phyloP scores from a whole-genome alignment of 37 sponge, comb jelly and placozoan species.

The Halichondria panicea region DNA sequence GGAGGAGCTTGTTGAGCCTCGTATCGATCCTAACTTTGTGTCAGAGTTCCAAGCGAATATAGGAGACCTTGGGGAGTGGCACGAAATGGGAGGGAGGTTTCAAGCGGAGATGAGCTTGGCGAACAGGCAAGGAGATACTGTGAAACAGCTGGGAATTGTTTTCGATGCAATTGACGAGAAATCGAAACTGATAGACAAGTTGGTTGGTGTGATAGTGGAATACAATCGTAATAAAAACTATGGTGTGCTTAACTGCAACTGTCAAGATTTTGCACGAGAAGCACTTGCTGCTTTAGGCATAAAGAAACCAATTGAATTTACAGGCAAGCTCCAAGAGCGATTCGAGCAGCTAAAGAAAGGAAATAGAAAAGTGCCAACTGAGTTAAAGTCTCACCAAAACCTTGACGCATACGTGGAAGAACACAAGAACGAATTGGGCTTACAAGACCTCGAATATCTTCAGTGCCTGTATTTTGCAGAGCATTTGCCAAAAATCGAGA shows the following conservation, averaged over 20 bases:
- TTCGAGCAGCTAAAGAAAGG: neutral
- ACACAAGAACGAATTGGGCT: neutral
- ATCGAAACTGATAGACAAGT: slow-evolving; percentile 7
- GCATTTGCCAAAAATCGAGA: too few relatives aligned
- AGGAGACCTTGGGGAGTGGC: too few relatives aligned
- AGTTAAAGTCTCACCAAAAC: slow-evolving; percentile 19
- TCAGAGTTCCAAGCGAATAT: neutral
- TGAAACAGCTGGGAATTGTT: neutral
- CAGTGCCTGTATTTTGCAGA: slow-evolving; percentile 23
- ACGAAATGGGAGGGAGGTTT: neutral
- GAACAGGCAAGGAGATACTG: neutral
- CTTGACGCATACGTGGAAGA: slow-evolving; percentile 4
- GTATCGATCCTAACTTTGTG: neutral
- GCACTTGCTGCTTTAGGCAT: slow-evolving; percentile 16
- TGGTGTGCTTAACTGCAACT: slow-evolving; percentile 15
- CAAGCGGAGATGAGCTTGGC: too few relatives aligned
- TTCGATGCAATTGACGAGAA: slow-evolving; percentile 2
- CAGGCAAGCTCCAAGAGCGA: neutral
- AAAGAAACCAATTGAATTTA: neutral
- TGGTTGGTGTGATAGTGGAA: neutral
- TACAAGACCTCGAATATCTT: slow-evolving; percentile 17
- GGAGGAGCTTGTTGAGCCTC: slow-evolving; percentile 1
- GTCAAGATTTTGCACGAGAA: slow-evolving; percentile 25
- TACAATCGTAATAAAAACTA: slow-evolving; percentile 23
- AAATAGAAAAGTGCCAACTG: neutral